Evolutionary conservation across 1,140 invertebrate species (phyloP).

Genomic region (Ctenoplectra terminalis): DNA sequence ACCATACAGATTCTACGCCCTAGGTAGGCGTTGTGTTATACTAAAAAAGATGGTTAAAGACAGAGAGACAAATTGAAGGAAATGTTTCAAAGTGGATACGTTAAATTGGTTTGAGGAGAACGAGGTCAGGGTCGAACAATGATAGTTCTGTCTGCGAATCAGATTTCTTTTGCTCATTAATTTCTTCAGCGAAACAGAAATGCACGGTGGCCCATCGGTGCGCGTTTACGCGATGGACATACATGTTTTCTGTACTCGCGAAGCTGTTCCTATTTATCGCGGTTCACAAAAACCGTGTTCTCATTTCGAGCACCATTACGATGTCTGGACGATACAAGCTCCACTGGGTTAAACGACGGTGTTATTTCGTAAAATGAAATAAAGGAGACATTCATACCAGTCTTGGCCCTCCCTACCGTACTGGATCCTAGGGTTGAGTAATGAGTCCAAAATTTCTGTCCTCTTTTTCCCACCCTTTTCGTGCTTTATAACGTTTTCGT

Average conservation of each 20-base stretch:
- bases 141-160: conserved; percentile 18
- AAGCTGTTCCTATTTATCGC: conserved; percentile 52
- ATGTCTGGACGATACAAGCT: conserved; percentile 62
- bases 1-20: not conserved
- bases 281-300: conserved; percentile 58
- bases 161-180: conserved; percentile 2
- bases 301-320: conserved; percentile 64
- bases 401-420: conserved; percentile 49
- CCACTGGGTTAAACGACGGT: conserved; percentile 60
- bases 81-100: not conserved
- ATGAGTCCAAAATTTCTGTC: conserved; percentile 64
- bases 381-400: conserved; percentile 68
- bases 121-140: not conserved
- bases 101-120: not conserved
- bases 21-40: too few relatives aligned
- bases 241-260: not conserved
- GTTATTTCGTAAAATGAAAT: conserved; percentile 72
- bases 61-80: not conserved
- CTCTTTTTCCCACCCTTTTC: conserved; percentile 23
- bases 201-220: not conserved
- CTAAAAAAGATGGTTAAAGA: too few relatives aligned
- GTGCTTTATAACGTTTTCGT: conserved; percentile 23
- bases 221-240: conserved; percentile 3
- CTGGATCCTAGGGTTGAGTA: conserved; percentile 58
- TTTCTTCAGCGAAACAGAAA: conserved; percentile 40